phyloP scores from a whole-genome alignment of 1,140 invertebrate species.

The Himalopsyche phryganea region DNA sequence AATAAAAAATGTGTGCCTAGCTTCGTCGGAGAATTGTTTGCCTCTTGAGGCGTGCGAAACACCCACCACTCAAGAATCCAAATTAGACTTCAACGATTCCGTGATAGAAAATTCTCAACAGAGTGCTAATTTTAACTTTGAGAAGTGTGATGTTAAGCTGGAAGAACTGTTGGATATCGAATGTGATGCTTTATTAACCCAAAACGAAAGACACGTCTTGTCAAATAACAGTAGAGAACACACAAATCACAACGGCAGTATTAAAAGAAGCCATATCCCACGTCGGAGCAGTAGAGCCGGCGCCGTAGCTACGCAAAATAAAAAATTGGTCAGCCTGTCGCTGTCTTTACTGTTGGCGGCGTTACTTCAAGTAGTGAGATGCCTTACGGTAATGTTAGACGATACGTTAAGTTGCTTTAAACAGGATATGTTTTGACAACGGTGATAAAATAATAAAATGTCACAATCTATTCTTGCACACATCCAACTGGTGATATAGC shows the following conservation, averaged over 20 bases:
- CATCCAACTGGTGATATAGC: too few species aligned
- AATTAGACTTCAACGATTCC: constrained; percentile 9
- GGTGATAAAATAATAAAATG: neutral
- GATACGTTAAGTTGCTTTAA: constrained; percentile 40
- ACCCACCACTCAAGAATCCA: neutral
- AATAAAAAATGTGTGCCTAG: neutral
- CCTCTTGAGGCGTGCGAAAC: neutral
- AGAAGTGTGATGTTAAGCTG: constrained; percentile 1
- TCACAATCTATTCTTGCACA: neutral
- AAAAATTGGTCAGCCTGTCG: constrained; percentile 48
- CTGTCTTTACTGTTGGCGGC: constrained; percentile 48
- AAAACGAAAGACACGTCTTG: too few species aligned
- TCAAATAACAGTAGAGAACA: neutral
- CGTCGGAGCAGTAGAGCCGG: constrained; percentile 13
- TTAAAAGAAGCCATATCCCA: neutral
- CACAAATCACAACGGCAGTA: neutral
- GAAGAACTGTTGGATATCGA: constrained; percentile 1
- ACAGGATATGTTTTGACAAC: constrained; percentile 29
- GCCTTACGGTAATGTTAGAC: constrained; percentile 45
- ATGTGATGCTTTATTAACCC: neutral
- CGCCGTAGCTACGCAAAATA: constrained; percentile 33
- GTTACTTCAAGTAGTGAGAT: constrained; percentile 46
- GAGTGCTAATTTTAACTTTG: constrained; percentile 10
- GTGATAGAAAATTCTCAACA: constrained; percentile 20
- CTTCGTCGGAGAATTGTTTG: neutral